Conservation (phyloP, 1,140 invertebrate species). For the Apis florea region DNA sequence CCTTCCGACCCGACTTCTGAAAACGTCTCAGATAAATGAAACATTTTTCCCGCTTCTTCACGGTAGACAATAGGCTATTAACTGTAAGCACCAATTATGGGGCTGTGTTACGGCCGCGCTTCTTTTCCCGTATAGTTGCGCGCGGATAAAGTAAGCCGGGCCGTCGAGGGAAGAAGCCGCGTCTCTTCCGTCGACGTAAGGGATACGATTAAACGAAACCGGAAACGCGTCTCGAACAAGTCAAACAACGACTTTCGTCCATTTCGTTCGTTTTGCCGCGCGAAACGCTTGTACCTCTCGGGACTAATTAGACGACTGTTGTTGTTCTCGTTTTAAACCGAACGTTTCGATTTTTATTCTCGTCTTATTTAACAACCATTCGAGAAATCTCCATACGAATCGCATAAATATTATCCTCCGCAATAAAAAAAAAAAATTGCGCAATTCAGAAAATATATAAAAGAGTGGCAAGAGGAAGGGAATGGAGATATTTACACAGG, state of each 20-base stretch:
- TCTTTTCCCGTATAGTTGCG: constrained; percentile 19
- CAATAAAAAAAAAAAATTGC: not conserved
- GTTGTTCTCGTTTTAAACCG: not conserved
- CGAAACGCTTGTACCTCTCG: not conserved
- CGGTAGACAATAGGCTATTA: constrained; percentile 53
- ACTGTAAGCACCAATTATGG: constrained; percentile 50
- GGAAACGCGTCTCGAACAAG: not conserved
- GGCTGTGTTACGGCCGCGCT: constrained; percentile 10
- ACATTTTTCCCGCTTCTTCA: constrained; percentile 45
- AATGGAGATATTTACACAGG: constrained; percentile 34
- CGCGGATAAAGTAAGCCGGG: constrained; percentile 15
- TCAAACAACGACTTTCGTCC: not conserved
- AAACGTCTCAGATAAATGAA: constrained; percentile 49
- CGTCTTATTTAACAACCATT: not conserved
- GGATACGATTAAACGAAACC: not conserved
- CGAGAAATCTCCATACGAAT: no score
- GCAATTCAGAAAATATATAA: not conserved
- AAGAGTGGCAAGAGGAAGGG: no score
- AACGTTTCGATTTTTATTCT: no score
- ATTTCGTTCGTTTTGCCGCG: constrained; percentile 3
- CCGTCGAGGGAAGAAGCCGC: not conserved
- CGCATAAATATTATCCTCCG: not conserved
- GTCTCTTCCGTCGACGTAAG: constrained; percentile 2
- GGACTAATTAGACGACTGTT: constrained; percentile 27
- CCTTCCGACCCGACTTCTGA: constrained; percentile 14